These are phyloP conservation scores for Eremobia ochroleuca DNA, from an alignment of 2,888 invertebrate species.

Conservation along the genomic window DNA sequence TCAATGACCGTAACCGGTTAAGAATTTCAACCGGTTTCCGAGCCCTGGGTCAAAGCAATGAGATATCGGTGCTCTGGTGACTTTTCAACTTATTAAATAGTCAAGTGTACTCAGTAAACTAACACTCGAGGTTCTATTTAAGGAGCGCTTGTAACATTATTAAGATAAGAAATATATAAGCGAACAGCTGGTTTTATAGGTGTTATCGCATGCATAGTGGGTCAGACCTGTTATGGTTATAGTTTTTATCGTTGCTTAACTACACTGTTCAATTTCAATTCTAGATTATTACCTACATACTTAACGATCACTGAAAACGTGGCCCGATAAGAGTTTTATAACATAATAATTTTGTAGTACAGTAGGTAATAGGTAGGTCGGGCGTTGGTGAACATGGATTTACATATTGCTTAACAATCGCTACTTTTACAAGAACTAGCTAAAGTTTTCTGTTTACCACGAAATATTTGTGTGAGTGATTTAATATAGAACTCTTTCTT, in stretches of 20 bases:
- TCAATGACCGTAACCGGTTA: too few species aligned
- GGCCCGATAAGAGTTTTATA: constrained; percentile 71
- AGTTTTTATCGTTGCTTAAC: constrained; percentile 79
- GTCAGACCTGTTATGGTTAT: constrained; percentile 81
- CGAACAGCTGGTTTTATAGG: constrained; percentile 79
- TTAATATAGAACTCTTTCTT: neutral
- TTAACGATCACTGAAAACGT: constrained; percentile 69
- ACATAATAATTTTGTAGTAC: constrained; percentile 68
- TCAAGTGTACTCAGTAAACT: constrained; percentile 48
- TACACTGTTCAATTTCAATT: constrained; percentile 77
- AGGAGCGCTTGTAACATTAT: constrained; percentile 79
- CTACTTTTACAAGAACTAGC: constrained; percentile 39
- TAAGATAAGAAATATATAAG: constrained; percentile 80
- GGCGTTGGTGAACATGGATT: constrained; percentile 58
- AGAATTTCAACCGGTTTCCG: too few species aligned
- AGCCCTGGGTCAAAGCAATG: constrained; percentile 27
- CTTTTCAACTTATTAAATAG: constrained; percentile 48
- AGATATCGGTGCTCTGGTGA: constrained; percentile 16
- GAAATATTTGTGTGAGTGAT: constrained; percentile 17
- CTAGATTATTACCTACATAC: constrained; percentile 74
- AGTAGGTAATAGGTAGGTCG: constrained; percentile 59
- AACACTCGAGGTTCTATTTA: constrained; percentile 73
- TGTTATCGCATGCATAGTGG: constrained; percentile 78
- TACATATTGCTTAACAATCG: constrained; percentile 60
- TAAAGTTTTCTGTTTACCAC: constrained; percentile 49